A percentile compares a stretch with the other conserved stretches of the same genome.
phyloP scores from a whole-genome alignment of 2,888 invertebrate genomes.

The Heliconius ismenius region DNA sequence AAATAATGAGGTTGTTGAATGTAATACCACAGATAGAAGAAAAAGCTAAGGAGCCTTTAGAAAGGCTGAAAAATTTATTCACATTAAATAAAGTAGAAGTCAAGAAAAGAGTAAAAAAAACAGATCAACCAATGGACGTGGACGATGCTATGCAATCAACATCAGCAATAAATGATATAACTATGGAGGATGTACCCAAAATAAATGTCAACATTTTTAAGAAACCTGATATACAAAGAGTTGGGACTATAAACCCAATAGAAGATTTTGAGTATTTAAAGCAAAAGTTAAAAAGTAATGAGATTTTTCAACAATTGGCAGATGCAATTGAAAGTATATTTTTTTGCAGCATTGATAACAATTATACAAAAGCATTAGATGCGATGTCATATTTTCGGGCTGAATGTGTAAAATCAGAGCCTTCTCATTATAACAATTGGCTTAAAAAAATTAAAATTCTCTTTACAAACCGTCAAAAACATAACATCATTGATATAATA shows the following conservation, averaged over 20 bases:
- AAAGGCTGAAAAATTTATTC: conserved; percentile 76
- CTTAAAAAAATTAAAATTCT: conserved; percentile 62
- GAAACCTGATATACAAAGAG: conserved; percentile 55
- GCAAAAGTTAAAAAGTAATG: conserved; percentile 56
- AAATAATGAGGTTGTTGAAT: conserved; percentile 75
- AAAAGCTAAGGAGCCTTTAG: conserved; percentile 69
- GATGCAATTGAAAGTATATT: conserved; percentile 70
- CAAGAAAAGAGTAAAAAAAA: conserved; percentile 56
- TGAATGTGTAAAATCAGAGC: conserved; percentile 64
- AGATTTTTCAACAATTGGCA: conserved; percentile 61
- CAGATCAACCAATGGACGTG: conserved; percentile 39
- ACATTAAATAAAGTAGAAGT: conserved; percentile 70
- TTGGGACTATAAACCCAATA: conserved; percentile 83
- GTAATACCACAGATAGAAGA: conserved; percentile 75
- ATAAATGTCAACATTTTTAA: conserved; percentile 51
- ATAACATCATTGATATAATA: conserved; percentile 57
- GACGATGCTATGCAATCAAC: conserved; percentile 46
- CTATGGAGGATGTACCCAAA: conserved; percentile 55
- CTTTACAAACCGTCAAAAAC: conserved; percentile 58
- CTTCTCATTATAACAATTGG: conserved; percentile 70
- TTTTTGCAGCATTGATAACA: conserved; percentile 66
- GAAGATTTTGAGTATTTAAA: conserved; percentile 81
- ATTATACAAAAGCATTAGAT: conserved; percentile 63
- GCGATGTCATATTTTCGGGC: conserved; percentile 64
- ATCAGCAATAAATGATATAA: conserved; percentile 36